Base-by-base conservation (phyloP, 2,113 vertebrate genomes). In the Pterocles gutturalis region DNA sequence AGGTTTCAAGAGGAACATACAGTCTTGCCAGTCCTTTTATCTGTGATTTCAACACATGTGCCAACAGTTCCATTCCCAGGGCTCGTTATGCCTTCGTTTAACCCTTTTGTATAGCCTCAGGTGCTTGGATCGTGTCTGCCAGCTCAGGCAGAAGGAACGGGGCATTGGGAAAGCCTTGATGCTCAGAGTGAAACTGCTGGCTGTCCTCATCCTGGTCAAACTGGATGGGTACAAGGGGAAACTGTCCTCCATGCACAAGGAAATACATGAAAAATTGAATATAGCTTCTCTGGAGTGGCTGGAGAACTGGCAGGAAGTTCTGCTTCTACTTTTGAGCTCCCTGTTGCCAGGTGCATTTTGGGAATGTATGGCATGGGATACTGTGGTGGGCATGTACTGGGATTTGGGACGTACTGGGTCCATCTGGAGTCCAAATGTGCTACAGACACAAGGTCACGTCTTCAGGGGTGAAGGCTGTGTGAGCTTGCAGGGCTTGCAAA, bases 91-190 rank as follows among this genome's bases (percentile, higher is more conserved):
- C 36, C 36, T 70, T 13, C 24, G 6, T 9, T 66, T 76, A 83
- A 80, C 41, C 57, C 72, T 89, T 83, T 12, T 45, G 18, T 25
- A 77, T 70, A 41, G 54, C 29, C 29, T 46, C 49, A 11, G 12
- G 17, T 3, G 31, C n/a, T 76, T 75, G 65, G 78, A 43, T 66
- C 5, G 0, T 13, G 1, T 10, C 61, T 8, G 2, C 7, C 49
- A 15, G 62, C 26, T 36, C 28, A 20, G 58, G 58, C 13, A 60
- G 57, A 51, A 13, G 43, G 70, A 53, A 34, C 2, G 0, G 73
- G 55, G 34, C 45, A 5, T 0, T 2, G 33, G 83, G 62, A 65
- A 45, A 69, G 22, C 14, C 46, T 17, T 0, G 0, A 3, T 49
- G 49, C 31, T 38, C 10, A 3, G 33, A 17, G 17, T 6, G 53